These are phyloP conservation scores for Sturnira hondurensis DNA, from an alignment of 2,113 vertebrate species.

Conservation along the genomic window DNA sequence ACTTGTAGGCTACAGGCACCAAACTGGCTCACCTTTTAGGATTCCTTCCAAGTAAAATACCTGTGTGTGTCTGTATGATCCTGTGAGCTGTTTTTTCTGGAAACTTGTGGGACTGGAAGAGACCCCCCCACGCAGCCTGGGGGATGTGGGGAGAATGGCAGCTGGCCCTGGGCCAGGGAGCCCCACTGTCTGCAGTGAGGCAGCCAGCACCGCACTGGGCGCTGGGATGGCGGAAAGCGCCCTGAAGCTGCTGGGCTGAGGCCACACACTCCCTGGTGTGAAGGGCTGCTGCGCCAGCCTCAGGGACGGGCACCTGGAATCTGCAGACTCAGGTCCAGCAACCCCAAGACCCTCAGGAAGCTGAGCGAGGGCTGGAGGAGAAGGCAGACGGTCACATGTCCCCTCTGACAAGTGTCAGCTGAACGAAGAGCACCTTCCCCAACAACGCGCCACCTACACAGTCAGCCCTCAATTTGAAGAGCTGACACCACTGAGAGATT, in stretches of 20 bases:
- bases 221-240: rapidly evolving
- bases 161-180: neutral
- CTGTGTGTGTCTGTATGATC: neutral
- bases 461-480: neutral
- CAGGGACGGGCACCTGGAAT: neutral
- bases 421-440: neutral
- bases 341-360: too few relatives aligned
- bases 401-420: conserved; percentile 31
- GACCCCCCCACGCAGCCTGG: too few relatives aligned
- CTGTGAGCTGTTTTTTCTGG: neutral
- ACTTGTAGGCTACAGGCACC: neutral
- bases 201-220: neutral
- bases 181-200: neutral
- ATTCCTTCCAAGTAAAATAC: neutral
- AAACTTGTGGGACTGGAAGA: neutral
- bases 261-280: rapidly evolving
- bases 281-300: neutral
- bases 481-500: neutral
- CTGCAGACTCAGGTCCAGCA: rapidly evolving
- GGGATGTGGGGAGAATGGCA: rapidly evolving
- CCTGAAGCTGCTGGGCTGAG: rapidly evolving
- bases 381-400: neutral
- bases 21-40: neutral
- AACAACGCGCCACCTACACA: neutral
- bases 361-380: too few relatives aligned